Conservation (phyloP, 2,888 invertebrate genomes). For the Megalurothrips usitatus region DNA sequence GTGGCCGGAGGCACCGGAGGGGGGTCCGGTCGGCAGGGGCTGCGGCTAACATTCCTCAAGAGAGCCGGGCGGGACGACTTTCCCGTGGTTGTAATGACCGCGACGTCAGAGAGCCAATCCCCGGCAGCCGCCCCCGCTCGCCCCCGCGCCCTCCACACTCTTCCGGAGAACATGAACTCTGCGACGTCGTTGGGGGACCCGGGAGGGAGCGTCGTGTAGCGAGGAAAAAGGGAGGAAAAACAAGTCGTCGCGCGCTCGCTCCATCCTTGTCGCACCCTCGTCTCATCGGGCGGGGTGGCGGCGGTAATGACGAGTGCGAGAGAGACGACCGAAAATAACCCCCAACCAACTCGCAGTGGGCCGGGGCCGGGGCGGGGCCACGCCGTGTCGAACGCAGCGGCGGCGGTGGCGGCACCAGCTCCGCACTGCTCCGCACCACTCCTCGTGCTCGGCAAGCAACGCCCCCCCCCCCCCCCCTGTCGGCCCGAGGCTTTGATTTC, state of each 20-base stretch:
- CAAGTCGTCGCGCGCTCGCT: neutral
- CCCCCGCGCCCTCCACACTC: too few relatives aligned
- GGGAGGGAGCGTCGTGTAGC: neutral
- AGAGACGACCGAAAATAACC: neutral
- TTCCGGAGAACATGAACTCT: too few relatives aligned
- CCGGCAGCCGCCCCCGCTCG: too few relatives aligned
- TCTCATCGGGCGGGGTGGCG: neutral
- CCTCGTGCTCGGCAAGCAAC: neutral
- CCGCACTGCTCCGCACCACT: neutral
- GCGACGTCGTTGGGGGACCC: too few relatives aligned
- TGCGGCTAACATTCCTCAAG: too few relatives aligned
- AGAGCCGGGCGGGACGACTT: too few relatives aligned
- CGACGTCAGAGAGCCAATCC: too few relatives aligned
- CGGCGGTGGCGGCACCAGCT: too few relatives aligned
- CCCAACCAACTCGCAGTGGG: neutral
- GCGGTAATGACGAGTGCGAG: neutral
- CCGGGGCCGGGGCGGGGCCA: neutral
- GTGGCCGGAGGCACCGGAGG: too few relatives aligned
- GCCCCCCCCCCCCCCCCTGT: neutral
- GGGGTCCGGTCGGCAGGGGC: too few relatives aligned
- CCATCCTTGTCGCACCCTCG: neutral
- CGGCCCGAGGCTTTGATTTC: slow-evolving; percentile 15
- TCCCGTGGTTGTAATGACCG: too few relatives aligned
- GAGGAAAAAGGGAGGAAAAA: neutral
- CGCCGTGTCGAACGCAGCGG: too few relatives aligned